Evolutionary conservation across 2,113 vertebrate genomes (phyloP), one percentile per base, ranked within the genome.

Genomic region (Varanus komodoensis): DNA sequence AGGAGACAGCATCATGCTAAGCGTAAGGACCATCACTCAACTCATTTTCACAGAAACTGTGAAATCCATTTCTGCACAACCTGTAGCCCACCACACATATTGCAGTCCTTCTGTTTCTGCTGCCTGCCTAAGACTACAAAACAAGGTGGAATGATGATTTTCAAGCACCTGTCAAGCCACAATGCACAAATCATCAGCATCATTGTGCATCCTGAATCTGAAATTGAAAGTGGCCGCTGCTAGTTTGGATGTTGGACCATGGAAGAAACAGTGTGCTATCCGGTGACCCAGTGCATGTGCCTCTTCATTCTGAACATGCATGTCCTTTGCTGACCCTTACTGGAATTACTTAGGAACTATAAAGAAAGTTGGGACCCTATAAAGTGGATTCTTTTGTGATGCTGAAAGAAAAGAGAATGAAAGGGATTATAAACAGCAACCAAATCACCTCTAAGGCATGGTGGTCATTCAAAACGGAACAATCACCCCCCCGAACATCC

Each of bases 401-500:
- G 44, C 29, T 86, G 68, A 8, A 86, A 73, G 69, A n/a, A 71
- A 86, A 52, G 15, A 11, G 25, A 23, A 52, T 6, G 52, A 52
- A 11, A 29, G 29, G 4, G 50, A 32, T 5, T 86, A 17, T 74
- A 73, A 86, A 23, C 38, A 2, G 84, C 50, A 71, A 73, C 3
- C 32, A n/a, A 74, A 52, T 52, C 69, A 74, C 48, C 69, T 57
- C 12, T 21, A 54, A 54, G 17, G 74, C n/a, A 75, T 14, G 61
- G 15, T 38, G n/a, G 34, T 61, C 44, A 77, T 48, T 57, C 74
- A 78, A 29, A 44, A 87, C 88, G 84, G 90, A 14, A 57, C 69
- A 87, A 67, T 89, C 88, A 44, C 50, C 4, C 0, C 0, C 0
- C 64, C 0, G 0, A 0, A 71, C 38, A 44, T 44, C 38, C 38